These are phyloP conservation scores for Corythornis leucogaster DNA, from an alignment of 2,797 vertebrate genomes.

Conservation along the genomic window DNA sequence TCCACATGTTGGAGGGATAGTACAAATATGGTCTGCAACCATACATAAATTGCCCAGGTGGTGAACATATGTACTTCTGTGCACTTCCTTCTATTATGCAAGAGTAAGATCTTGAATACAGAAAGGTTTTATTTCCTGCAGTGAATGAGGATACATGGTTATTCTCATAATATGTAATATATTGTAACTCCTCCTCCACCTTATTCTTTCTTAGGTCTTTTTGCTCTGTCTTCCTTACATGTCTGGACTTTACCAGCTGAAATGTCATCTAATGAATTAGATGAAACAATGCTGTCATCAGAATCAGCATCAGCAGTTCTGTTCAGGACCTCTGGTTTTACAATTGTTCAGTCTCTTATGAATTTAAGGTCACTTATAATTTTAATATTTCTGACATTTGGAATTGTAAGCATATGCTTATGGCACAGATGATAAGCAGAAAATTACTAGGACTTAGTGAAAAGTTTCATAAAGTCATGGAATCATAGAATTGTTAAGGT, in stretches of 20 bases:
- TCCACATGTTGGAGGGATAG: not conserved
- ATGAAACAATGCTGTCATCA: not conserved
- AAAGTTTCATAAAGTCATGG: not conserved
- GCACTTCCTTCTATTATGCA: not conserved
- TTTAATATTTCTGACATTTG: not conserved
- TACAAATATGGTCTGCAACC: not conserved
- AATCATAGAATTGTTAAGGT: not conserved
- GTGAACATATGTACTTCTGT: not conserved
- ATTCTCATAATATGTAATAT: not conserved
- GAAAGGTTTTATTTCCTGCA: not conserved
- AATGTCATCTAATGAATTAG: not conserved
- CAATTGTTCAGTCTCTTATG: not conserved
- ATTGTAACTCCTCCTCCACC: not conserved
- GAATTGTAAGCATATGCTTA: not conserved
- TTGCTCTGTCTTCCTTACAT: not conserved
- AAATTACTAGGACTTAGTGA: not conserved
- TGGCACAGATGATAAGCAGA: not conserved
- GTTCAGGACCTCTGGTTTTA: conserved; percentile 4
- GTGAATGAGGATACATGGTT: not conserved
- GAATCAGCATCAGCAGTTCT: not conserved
- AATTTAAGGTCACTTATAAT: conserved; percentile 3
- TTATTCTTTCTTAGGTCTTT: not conserved
- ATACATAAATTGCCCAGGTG: not conserved
- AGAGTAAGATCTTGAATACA: not conserved
- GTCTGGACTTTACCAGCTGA: not conserved